A percentile compares a stretch with the other conserved stretches of the same genome.
Evolutionary conservation across 2,888 invertebrate genomes (phyloP).

Genomic region (Microplitis manilae): DNA sequence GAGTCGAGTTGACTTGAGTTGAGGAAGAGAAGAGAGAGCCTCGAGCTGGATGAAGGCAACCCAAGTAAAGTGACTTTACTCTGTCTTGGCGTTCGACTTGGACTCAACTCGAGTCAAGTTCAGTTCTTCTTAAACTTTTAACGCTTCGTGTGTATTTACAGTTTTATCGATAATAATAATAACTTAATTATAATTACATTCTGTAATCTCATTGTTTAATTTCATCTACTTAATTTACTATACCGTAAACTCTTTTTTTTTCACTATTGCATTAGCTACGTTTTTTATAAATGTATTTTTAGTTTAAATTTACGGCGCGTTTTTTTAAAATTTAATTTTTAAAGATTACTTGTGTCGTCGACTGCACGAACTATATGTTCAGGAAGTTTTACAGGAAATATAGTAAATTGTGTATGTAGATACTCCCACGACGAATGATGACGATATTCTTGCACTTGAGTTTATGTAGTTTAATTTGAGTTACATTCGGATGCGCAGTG

Average conservation of each 20-base stretch:
- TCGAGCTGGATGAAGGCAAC: conserved; percentile 37
- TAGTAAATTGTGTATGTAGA: conserved; percentile 6
- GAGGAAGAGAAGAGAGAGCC: conserved; percentile 32
- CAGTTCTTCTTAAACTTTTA: conserved; percentile 19
- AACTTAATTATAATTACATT: not conserved
- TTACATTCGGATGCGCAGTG: conserved; percentile 46
- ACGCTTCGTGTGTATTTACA: conserved; percentile 27
- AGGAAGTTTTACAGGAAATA: not conserved
- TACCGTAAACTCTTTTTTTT: not conserved
- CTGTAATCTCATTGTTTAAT: not conserved
- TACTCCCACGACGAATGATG: conserved; percentile 19
- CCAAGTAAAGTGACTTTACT: conserved; percentile 35
- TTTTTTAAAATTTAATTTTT: too few relatives aligned
- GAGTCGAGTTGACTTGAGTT: not conserved
- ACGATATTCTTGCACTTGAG: conserved; percentile 32
- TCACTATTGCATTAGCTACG: not conserved
- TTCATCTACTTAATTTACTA: not conserved
- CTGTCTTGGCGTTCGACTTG: conserved; percentile 43
- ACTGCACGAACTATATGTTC: not conserved
- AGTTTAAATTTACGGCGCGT: too few relatives aligned
- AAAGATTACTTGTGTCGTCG: too few relatives aligned
- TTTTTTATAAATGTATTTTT: too few relatives aligned
- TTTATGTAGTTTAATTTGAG: not conserved
- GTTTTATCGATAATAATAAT: not conserved
- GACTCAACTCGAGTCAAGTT: conserved; percentile 38